phyloP scores from a whole-genome alignment of 2,888 invertebrate genomes.

The Ennomos fuscantarius region DNA sequence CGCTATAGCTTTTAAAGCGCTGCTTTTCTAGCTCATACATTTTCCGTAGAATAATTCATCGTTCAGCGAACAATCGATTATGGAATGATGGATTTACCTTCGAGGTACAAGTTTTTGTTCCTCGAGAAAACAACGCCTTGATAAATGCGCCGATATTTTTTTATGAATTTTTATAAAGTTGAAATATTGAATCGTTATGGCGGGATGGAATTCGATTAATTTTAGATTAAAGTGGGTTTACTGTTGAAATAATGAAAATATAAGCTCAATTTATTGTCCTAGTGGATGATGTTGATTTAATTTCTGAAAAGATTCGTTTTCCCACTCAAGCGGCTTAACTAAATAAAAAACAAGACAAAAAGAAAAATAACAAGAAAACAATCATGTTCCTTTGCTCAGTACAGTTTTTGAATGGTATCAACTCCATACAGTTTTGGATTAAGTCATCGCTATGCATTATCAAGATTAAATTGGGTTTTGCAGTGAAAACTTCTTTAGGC shows the following conservation, averaged over 20 bases:
- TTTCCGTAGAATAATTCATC: conserved; percentile 57
- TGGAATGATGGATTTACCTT: conserved; percentile 60
- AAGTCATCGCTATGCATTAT: too few relatives aligned
- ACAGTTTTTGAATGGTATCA: too few relatives aligned
- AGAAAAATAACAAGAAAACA: too few relatives aligned
- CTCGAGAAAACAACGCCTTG: conserved; percentile 26
- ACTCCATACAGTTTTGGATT: too few relatives aligned
- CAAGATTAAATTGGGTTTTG: too few relatives aligned
- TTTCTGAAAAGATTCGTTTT: too few relatives aligned
- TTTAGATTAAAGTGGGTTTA: conserved; percentile 12
- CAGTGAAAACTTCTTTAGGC: too few relatives aligned
- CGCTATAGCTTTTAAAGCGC: conserved; percentile 21
- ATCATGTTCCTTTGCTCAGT: too few relatives aligned
- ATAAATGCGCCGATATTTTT: conserved; percentile 24
- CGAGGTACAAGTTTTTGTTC: conserved; percentile 27
- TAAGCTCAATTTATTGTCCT: neutral
- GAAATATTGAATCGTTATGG: conserved; percentile 24
- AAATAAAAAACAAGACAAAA: too few relatives aligned
- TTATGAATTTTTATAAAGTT: conserved; percentile 21
- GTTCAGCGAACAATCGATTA: conserved; percentile 63
- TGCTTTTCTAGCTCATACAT: conserved; percentile 37
- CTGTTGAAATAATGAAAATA: neutral
- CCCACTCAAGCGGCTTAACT: too few relatives aligned
- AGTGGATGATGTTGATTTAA: too few relatives aligned
- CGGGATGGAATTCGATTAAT: conserved; percentile 11